These are phyloP conservation scores for Charaxes varanes DNA, from an alignment of 1,140 invertebrate genomes.

Conservation along the genomic window DNA sequence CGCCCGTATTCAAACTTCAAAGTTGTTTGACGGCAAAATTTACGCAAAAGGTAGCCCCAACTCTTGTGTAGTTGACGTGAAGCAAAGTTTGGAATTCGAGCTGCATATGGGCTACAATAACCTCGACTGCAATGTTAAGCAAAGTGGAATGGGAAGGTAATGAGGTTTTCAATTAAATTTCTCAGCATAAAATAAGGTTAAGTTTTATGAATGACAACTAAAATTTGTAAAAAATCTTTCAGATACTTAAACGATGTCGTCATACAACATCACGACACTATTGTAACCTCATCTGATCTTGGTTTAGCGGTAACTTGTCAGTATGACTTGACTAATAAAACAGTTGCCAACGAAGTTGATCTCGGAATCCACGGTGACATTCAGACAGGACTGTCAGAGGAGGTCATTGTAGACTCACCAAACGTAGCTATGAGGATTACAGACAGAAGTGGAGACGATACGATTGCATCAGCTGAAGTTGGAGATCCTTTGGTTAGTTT, in stretches of 20 bases:
- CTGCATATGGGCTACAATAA: conserved; percentile 93
- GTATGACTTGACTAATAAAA: conserved; percentile 95
- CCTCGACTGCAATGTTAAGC: conserved; percentile 91
- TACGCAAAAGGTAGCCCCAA: conserved; percentile 95
- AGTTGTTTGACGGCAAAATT: conserved; percentile 94
- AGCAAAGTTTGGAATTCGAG: conserved; percentile 89
- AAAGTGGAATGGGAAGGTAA: conserved; percentile 85
- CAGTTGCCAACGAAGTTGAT: conserved; percentile 93
- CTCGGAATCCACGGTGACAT: conserved; percentile 91
- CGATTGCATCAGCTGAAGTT: conserved; percentile 88
- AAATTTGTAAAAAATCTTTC: conserved; percentile 16
- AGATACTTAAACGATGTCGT: conserved; percentile 91
- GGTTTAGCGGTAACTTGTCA: conserved; percentile 94
- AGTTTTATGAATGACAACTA: not conserved
- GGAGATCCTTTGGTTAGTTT: conserved; percentile 84
- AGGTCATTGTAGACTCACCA: conserved; percentile 92
- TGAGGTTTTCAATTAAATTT: not conserved
- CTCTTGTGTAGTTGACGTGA: conserved; percentile 91
- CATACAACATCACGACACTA: conserved; percentile 95
- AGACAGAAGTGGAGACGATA: conserved; percentile 86
- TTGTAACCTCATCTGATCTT: conserved; percentile 94
- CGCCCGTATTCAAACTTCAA: conserved; percentile 91
- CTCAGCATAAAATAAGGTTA: conserved; percentile 2
- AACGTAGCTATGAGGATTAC: conserved; percentile 96
- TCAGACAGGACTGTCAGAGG: conserved; percentile 84